phyloP scores from a whole-genome alignment of 2,113 vertebrate species.

The Malurus cyaneus region DNA sequence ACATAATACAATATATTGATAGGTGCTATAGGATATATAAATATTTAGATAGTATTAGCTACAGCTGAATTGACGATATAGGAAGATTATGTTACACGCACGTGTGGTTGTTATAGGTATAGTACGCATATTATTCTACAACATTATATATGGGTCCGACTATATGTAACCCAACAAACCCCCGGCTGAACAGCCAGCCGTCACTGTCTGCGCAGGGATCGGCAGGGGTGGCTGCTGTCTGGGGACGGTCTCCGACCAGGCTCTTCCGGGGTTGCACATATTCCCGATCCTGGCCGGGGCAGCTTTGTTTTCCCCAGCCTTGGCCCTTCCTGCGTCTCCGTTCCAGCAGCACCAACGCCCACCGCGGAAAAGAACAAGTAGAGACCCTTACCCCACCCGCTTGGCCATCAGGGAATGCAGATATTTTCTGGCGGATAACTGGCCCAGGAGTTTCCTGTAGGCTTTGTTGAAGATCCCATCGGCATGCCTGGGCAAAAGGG shows the following conservation, averaged over 20 bases:
- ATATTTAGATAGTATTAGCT: too few relatives aligned
- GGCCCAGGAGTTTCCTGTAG: slow-evolving; percentile 91
- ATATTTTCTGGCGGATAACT: slow-evolving; percentile 91
- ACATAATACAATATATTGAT: too few relatives aligned
- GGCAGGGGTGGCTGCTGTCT: background rate
- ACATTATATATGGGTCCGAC: too few relatives aligned
- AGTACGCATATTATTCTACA: too few relatives aligned
- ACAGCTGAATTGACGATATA: too few relatives aligned
- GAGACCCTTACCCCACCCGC: slow-evolving; percentile 86
- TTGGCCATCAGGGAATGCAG: slow-evolving; percentile 91
- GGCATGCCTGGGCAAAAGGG: slow-evolving; percentile 79
- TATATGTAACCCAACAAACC: too few relatives aligned
- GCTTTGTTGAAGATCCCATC: slow-evolving; percentile 93
- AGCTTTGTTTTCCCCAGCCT: background rate
- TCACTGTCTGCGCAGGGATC: background rate
- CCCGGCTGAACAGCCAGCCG: too few relatives aligned
- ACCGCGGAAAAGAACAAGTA: background rate
- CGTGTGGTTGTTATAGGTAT: too few relatives aligned
- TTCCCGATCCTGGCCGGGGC: background rate
- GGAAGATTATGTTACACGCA: too few relatives aligned
- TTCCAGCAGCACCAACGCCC: background rate
- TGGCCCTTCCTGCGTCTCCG: background rate
- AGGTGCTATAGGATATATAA: background rate
- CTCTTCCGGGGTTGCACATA: background rate
- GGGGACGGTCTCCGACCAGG: background rate